These are phyloP conservation scores for Nesospiza acunhae DNA, from an alignment of 2,113 vertebrate species.

Conservation along the genomic window DNA sequence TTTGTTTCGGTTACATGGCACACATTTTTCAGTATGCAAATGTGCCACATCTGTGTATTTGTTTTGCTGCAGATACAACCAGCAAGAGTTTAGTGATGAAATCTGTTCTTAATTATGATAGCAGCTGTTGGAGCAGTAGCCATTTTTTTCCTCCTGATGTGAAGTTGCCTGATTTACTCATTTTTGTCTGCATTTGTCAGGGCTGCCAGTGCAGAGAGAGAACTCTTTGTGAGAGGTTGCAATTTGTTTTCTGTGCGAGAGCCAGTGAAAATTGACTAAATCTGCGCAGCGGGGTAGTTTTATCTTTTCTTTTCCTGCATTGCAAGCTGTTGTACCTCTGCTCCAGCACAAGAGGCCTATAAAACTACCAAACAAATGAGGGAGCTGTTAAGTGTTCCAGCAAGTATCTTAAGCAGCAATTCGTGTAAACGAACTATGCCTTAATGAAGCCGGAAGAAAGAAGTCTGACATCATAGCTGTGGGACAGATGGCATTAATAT, in stretches of 20 bases:
- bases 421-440: slow-evolving; percentile 61
- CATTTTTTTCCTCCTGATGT: slow-evolving; percentile 74
- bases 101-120: slow-evolving; percentile 86
- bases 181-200: slow-evolving; percentile 77
- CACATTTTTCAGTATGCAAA: slow-evolving; percentile 73
- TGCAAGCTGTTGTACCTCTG: slow-evolving; percentile 77
- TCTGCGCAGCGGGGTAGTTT: slow-evolving; percentile 76
- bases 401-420: slow-evolving; percentile 69
- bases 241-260: slow-evolving; percentile 80
- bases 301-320: slow-evolving; percentile 70
- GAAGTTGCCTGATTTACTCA: slow-evolving; percentile 79
- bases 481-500: slow-evolving; percentile 67
- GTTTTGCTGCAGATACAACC: slow-evolving; percentile 78
- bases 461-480: slow-evolving; percentile 13
- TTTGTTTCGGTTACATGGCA: slow-evolving; percentile 61
- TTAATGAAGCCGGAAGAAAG: slow-evolving; percentile 54
- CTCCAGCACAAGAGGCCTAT: slow-evolving; percentile 72
- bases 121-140: slow-evolving; percentile 78
- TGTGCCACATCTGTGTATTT: slow-evolving; percentile 82
- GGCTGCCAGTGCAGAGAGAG: slow-evolving; percentile 73
- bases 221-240: slow-evolving; percentile 74
- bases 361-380: slow-evolving; percentile 75
- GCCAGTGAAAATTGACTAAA: slow-evolving; percentile 77
- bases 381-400: slow-evolving; percentile 70
- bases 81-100: slow-evolving; percentile 81